Evolutionary conservation across 2,113 vertebrate species (phyloP), one percentile per base, ranked within the genome.

Genomic region (Rhabdornis inornatus): DNA sequence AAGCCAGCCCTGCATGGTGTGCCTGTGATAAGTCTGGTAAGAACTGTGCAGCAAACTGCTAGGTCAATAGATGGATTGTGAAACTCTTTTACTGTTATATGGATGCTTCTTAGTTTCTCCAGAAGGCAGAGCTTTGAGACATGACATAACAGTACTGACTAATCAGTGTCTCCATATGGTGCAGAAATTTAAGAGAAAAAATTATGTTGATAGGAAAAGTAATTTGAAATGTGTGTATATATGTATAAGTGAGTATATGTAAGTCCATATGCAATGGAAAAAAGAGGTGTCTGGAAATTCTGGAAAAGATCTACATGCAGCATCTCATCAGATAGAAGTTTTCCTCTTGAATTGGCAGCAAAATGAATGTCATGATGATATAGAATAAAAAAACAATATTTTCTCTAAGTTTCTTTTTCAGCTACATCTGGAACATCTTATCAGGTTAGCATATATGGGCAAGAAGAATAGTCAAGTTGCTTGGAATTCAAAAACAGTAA

Each of bases 171-270:
- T 94, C 87, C 87, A 88, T 91, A 85, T 81, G 68, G 56, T 68
- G 39, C n/a, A 68, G 66, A 75, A 90, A 88, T 94, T 86, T 47
- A 91, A 88, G 37, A 70, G n/a, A 91, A 68, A 92, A 95, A 85
- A 76, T 87, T 64, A 76, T 50, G 11, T 35, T 71, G 72, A 70
- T 55, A 64, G 52, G 66, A 90, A 89, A 94, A 95, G 59, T 53
- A 93, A 90, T 82, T 76, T 75, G 53, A 91, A 90, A 37, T 81
- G 17, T 75, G 24, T 72, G 5, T 76, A 16, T 30, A 13, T 22
- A 31, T 59, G 28, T 59, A 71, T 64, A 64, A 63, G 37, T 69
- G 52, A 79, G 44, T 76, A 69, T 25, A 57, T 83, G 19, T 72
- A 57, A 91, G 42, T 78, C 68, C 19, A 82, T 61, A 79, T 69